These are phyloP conservation scores for Crossocerus cetratus DNA, from an alignment of 2,888 invertebrate species.

Conservation along the genomic window DNA sequence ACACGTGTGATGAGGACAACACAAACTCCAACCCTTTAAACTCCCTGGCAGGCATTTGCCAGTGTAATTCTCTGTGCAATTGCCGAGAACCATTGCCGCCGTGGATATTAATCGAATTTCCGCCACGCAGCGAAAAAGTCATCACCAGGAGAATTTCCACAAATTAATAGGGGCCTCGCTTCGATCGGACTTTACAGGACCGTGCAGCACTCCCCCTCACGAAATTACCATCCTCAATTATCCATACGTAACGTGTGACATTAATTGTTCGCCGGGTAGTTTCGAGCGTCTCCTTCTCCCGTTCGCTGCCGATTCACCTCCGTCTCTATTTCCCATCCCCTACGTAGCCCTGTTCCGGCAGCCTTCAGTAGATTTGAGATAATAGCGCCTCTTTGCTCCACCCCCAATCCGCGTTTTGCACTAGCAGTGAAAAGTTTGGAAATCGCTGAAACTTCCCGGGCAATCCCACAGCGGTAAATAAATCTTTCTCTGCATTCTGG, in stretches of 20 bases:
- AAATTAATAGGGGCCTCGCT: conserved; percentile 29
- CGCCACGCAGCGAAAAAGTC: neutral
- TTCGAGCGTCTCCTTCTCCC: conserved; percentile 4
- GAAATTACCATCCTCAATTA: conserved; percentile 35
- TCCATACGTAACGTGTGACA: conserved; percentile 29
- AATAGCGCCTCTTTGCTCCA: conserved; percentile 9
- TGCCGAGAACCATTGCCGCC: neutral
- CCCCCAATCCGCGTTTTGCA: too few relatives aligned
- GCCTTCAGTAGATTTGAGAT: conserved; percentile 4
- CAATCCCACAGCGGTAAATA: too few relatives aligned
- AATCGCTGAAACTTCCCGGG: too few relatives aligned
- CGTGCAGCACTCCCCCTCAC: neutral
- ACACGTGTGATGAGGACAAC: too few relatives aligned
- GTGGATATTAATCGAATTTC: conserved; percentile 1
- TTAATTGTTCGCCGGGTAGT: conserved; percentile 42
- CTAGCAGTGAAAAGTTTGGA: too few relatives aligned
- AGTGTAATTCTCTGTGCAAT: neutral
- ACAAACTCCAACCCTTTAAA: too few relatives aligned
- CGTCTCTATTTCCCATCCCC: neutral
- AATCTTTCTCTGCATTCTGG: too few relatives aligned
- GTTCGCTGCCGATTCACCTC: neutral
- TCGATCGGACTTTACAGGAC: conserved; percentile 7
- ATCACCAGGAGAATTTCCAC: neutral
- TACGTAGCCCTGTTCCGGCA: neutral
- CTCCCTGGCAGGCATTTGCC: neutral